A percentile compares a stretch with the other conserved stretches of the same genome.
phyloP scores from a whole-genome alignment of 2,888 invertebrate species.

The Netelia melanura region DNA sequence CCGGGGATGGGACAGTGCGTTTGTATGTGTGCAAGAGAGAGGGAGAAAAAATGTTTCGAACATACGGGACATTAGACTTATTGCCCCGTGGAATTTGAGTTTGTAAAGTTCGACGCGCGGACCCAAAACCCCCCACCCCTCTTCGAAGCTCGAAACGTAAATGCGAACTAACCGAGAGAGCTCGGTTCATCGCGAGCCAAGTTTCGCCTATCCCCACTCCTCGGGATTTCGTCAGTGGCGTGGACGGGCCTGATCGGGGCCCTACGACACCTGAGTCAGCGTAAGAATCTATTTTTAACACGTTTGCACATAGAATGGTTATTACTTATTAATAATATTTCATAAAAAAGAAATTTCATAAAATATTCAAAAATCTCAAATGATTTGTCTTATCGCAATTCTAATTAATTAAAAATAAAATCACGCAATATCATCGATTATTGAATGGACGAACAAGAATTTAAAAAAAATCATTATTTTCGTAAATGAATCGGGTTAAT shows the following conservation, averaged over 20 bases:
- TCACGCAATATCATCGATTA: too few relatives aligned
- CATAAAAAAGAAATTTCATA: neutral
- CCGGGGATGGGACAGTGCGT: neutral
- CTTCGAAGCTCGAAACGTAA: slow-evolving; percentile 75
- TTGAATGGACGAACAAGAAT: too few relatives aligned
- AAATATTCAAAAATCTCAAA: too few relatives aligned
- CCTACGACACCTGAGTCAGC: slow-evolving; percentile 22
- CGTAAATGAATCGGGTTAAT: too few relatives aligned
- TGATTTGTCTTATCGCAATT: too few relatives aligned
- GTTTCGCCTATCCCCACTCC: slow-evolving; percentile 71
- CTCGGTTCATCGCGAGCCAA: slow-evolving; percentile 45
- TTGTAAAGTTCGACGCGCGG: slow-evolving; percentile 53
- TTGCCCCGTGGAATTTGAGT: neutral
- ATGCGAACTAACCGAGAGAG: slow-evolving; percentile 70
- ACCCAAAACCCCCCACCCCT: slow-evolving; percentile 74
- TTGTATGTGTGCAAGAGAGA: neutral
- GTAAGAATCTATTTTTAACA: neutral
- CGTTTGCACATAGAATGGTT: neutral
- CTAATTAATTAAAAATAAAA: too few relatives aligned
- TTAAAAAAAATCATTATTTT: too few relatives aligned
- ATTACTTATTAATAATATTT: neutral
- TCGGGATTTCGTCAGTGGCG: slow-evolving; percentile 70
- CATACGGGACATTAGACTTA: neutral
- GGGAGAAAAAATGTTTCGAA: neutral
- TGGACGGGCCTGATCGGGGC: slow-evolving; percentile 42